Evolutionary conservation across 2,797 vertebrate genomes (phyloP).

Genomic region (Cynodonichthys magdalenae): DNA sequence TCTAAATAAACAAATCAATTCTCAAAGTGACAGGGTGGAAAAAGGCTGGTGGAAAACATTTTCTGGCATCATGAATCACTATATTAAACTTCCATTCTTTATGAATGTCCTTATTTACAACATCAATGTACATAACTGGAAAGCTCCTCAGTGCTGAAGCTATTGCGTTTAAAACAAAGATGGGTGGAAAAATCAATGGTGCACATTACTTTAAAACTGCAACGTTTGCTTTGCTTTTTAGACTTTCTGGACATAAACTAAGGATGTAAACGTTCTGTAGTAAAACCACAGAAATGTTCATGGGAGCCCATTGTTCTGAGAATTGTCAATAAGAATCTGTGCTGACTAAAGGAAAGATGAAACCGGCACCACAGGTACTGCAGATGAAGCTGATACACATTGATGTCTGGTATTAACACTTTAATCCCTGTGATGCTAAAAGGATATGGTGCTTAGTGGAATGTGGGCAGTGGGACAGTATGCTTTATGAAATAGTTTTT

Average conservation of each 20-base stretch:
- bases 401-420: constrained; percentile 21
- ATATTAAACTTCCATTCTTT: constrained; percentile 21
- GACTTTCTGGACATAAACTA: constrained; percentile 30
- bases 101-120: constrained; percentile 30
- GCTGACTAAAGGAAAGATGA: constrained; percentile 63
- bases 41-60: constrained; percentile 10
- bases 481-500: constrained; percentile 4
- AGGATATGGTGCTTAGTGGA: not conserved
- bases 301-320: constrained; percentile 49
- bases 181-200: constrained; percentile 60
- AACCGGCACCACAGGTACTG: constrained; percentile 29
- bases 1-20: constrained; percentile 20
- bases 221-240: constrained; percentile 54
- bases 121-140: constrained; percentile 43
- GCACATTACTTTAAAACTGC: constrained; percentile 52
- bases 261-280: constrained; percentile 53
- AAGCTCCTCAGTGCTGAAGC: constrained; percentile 38
- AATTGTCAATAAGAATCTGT: constrained; percentile 29
- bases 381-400: constrained; percentile 33
- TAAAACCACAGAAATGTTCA: constrained; percentile 50
- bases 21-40: not conserved
- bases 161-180: constrained; percentile 31
- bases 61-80: not conserved
- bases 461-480: not conserved
- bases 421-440: constrained; percentile 15